These are phyloP conservation scores for Lepidurus apus DNA, from an alignment of 1,140 invertebrate genomes.

Conservation along the genomic window DNA sequence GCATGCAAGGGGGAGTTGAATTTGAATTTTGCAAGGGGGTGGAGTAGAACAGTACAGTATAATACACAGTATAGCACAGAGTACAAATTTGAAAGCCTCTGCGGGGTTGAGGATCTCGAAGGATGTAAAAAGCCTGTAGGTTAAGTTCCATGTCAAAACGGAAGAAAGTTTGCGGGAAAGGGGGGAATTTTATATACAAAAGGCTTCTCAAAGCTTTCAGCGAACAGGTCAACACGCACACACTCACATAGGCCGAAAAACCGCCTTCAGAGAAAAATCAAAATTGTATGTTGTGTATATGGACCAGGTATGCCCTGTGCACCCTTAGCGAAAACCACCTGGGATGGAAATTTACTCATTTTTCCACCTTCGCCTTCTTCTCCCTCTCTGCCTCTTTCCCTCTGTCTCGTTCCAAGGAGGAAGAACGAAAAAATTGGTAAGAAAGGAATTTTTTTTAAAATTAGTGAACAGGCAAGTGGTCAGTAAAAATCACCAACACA, in stretches of 20 bases:
- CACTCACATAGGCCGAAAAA: not conserved
- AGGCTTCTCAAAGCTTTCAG: not conserved
- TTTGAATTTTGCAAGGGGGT: no score
- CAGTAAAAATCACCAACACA: no score
- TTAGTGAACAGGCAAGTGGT: no score
- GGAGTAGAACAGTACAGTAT: no score
- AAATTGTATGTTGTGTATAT: not conserved
- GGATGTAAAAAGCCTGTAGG: slow-evolving; percentile 1
- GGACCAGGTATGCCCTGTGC: not conserved
- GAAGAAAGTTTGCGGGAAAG: not conserved
- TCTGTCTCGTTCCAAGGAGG: no score
- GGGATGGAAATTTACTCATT: not conserved
- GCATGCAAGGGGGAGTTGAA: no score
- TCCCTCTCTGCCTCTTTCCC: no score
- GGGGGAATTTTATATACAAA: not conserved
- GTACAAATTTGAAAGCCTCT: no score
- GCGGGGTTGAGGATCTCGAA: not conserved
- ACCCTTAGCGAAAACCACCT: not conserved
- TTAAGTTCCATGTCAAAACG: not conserved
- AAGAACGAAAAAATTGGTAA: no score
- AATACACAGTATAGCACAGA: no score
- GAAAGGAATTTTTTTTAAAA: no score
- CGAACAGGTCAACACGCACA: slow-evolving; percentile 1
- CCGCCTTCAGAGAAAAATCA: not conserved
- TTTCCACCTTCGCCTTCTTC: not conserved